Evolutionary conservation across 2,888 invertebrate genomes (phyloP), one percentile per base, ranked within the genome.

Genomic region (Autographa gamma): DNA sequence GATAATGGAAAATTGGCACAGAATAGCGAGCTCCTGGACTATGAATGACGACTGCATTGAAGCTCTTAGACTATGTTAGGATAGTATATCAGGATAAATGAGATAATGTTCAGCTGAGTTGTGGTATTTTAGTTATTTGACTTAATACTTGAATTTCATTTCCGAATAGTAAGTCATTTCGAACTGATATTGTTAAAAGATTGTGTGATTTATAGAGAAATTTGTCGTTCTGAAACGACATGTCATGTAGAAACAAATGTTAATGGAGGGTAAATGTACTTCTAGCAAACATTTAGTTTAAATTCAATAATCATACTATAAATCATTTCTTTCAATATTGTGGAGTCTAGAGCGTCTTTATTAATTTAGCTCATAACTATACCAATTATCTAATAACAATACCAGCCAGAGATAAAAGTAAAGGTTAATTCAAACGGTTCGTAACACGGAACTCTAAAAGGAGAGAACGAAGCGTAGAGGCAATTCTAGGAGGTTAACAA

Each of bases 401-500:
- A 67, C 6, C 16, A 59, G 59, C 32, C 32, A 59, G 59, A 59
- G 19, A 54, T 48, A 61, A 71, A 54, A 64, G 18, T 41, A 66
- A 48, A 76, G 32, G 48, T 61, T 71, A 61, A 63, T 66, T 71
- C 64, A 59, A 75, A 68, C 62, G 65, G 25, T 48, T 82, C 69
- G 56, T 52, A 63, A 69, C 81, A 84, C 83, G 81, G 84, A 84
- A 85, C 74, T 78, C 78, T 75, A 76, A 86, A 87, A 88, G 82
- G 85, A 85, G 84, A 85, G 74, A 73, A 63, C 69, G 83, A 80
- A 86, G 81, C 84, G 86, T 85, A 83, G 88, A 90, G 89, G 91
- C 90, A 90, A 93, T 93, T 92, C 87, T 89, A 88, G 89, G 89
- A 89, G 88, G 92, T 91, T 93, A 93, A 94, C 93, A 93, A 93